Conservation (phyloP, 2,113 vertebrate genomes). For the Dipodomys spectabilis region DNA sequence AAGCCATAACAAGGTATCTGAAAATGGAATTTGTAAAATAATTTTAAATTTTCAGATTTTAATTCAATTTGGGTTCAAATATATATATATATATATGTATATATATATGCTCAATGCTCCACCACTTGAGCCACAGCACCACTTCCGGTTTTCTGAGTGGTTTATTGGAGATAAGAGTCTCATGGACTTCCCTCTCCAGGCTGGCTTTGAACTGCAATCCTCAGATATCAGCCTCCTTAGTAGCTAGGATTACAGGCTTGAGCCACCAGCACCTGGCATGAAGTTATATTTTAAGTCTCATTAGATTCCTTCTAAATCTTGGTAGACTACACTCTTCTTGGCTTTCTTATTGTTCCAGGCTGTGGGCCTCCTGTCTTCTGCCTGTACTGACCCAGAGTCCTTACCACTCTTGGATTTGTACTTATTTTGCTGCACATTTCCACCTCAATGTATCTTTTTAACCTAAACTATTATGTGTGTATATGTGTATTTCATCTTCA, state of each 20-base stretch:
- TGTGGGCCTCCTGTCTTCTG: background rate
- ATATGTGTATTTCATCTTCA: background rate
- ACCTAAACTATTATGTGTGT: background rate
- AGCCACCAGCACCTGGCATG: background rate
- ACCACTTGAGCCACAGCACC: no score
- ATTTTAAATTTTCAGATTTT: constrained; percentile 17
- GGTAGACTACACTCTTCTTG: background rate
- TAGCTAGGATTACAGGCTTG: no score
- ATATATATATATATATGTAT: constrained; percentile 25
- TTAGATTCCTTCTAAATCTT: background rate
- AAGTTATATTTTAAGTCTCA: background rate
- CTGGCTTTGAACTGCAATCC: no score
- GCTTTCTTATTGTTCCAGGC: background rate
- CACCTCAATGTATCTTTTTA: background rate
- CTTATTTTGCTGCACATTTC: background rate
- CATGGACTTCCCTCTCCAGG: no score
- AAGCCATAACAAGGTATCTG: background rate
- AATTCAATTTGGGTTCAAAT: background rate
- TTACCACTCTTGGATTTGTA: background rate
- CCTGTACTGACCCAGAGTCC: background rate
- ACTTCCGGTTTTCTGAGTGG: no score
- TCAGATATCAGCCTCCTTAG: no score
- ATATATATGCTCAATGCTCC: background rate
- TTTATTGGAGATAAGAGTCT: no score
- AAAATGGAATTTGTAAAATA: constrained; percentile 24